phyloP scores from a whole-genome alignment of 2,113 vertebrate species.

The Dipodomys merriami region DNA sequence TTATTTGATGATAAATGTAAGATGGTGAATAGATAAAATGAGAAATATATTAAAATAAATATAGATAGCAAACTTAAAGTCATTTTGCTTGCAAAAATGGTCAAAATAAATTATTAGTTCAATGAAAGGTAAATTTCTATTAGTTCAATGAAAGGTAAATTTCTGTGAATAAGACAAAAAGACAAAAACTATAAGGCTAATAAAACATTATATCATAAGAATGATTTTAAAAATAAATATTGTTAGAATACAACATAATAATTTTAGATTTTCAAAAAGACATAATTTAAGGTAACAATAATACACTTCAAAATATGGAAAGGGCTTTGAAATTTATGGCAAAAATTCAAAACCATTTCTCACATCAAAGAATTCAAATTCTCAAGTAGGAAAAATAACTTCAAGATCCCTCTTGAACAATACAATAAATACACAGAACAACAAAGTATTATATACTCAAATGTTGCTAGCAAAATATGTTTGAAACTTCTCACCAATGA shows the following conservation, averaged over 20 bases:
- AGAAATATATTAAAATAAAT: not conserved
- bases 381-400: not conserved
- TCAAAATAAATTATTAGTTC: not conserved
- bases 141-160: not conserved
- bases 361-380: not conserved
- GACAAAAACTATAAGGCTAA: not conserved
- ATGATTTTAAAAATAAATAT: not conserved
- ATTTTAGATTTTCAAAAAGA: not conserved
- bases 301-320: not conserved
- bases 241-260: too few species aligned
- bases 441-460: not conserved
- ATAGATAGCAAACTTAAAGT: not conserved
- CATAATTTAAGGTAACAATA: not conserved
- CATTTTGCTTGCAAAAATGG: conserved; percentile 6
- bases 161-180: not conserved
- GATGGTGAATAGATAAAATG: not conserved
- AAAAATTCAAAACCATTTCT: not conserved
- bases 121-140: conserved; percentile 21
- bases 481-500: too few species aligned
- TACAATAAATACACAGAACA: not conserved
- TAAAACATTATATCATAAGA: not conserved
- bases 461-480: not conserved
- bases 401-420: not conserved
- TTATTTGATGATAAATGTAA: not conserved
- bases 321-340: conserved; percentile 35